Percentiles rank a stretch among this genome's conserved stretches.
These are phyloP conservation scores for Lepeophtheirus nordmannii DNA, from an alignment of 2,888 invertebrate species.

Conservation along the genomic window DNA sequence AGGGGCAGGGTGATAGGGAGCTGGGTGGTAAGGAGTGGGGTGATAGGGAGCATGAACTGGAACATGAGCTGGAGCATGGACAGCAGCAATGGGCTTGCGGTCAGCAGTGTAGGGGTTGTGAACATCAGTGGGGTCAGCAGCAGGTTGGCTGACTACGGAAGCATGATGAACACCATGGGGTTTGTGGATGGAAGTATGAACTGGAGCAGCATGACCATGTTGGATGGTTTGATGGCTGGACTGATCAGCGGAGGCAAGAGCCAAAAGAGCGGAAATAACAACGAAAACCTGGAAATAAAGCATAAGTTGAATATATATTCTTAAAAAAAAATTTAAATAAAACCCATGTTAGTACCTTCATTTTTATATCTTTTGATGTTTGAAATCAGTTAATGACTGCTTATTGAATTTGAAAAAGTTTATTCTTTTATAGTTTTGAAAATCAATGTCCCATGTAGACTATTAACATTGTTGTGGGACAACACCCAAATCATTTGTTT, in stretches of 20 bases:
- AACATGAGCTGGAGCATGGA: background rate
- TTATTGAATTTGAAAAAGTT: background rate
- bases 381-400: background rate
- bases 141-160: constrained; percentile 12
- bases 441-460: background rate
- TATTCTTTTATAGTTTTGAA: background rate
- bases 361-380: background rate
- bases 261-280: constrained; percentile 8
- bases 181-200: constrained; percentile 12
- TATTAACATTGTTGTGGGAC: too few species aligned
- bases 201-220: constrained; percentile 16
- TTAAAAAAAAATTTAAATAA: background rate
- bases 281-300: constrained; percentile 9
- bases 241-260: constrained; percentile 17
- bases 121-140: constrained; percentile 13
- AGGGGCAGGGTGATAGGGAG: too few species aligned
- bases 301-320: too few species aligned
- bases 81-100: constrained; percentile 10
- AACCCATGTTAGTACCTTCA: background rate
- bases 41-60: constrained; percentile 12
- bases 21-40: constrained; percentile 14
- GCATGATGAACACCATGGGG: constrained; percentile 13
- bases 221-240: constrained; percentile 19
- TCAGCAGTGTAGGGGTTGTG: constrained; percentile 13
- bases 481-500: too few species aligned